Conservation (phyloP, 2,797 vertebrate genomes). For the Glossophaga mutica region DNA sequence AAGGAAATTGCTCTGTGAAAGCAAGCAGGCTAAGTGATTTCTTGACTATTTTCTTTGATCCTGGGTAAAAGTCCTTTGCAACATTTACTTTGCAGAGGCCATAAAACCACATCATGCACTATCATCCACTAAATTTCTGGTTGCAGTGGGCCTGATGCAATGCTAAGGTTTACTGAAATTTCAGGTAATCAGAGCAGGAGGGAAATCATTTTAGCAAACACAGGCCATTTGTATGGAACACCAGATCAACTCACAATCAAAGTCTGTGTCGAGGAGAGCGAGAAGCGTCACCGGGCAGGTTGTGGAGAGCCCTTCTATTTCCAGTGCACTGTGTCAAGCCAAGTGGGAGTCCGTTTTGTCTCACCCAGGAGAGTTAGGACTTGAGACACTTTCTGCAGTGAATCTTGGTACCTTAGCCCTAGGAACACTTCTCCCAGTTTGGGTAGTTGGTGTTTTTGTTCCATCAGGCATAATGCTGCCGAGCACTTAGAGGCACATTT, state of each 20-base stretch:
- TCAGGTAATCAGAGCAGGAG: slow-evolving; percentile 52
- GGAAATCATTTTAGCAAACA: slow-evolving; percentile 61
- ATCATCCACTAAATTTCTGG: slow-evolving; percentile 38
- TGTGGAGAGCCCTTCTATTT: neutral
- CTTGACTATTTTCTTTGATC: slow-evolving; percentile 64
- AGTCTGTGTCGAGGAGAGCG: neutral
- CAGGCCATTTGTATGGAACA: slow-evolving; percentile 42
- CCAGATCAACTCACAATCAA: slow-evolving; percentile 46
- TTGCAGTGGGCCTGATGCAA: slow-evolving; percentile 44
- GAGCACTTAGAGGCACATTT: slow-evolving; percentile 73
- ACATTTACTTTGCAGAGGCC: slow-evolving; percentile 67
- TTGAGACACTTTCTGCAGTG: slow-evolving; percentile 39
- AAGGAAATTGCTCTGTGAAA: slow-evolving; percentile 55
- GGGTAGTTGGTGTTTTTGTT: slow-evolving; percentile 69
- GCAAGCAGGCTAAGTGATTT: slow-evolving; percentile 58
- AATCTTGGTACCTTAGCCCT: slow-evolving; percentile 23
- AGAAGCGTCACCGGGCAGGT: neutral
- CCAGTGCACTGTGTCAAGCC: neutral
- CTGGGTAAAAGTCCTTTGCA: slow-evolving; percentile 45
- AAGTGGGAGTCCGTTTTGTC: slow-evolving; percentile 16
- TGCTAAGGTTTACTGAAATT: slow-evolving; percentile 61
- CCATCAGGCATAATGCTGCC: slow-evolving; percentile 60
- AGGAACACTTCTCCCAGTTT: neutral
- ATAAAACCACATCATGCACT: slow-evolving; percentile 63
- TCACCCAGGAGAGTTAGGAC: neutral